A percentile compares a stretch with the other conserved stretches of the same genome.
Conservation (phyloP, 2,797 vertebrate species). For the Myotis pilosus region DNA sequence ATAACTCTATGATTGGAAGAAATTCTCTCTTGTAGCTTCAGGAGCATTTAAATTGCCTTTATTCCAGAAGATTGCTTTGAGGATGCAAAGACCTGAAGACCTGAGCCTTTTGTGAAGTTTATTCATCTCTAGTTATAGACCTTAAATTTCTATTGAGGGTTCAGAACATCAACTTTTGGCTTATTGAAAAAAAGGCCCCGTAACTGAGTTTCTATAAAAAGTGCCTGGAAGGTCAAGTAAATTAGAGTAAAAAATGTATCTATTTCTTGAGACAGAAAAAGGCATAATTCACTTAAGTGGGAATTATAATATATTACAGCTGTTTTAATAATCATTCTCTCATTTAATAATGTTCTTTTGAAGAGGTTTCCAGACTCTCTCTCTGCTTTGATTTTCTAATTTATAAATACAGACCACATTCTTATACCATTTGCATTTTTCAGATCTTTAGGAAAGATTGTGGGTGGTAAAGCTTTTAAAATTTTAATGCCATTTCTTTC, state of each 20-base stretch:
- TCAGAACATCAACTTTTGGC: neutral
- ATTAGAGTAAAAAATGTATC: neutral
- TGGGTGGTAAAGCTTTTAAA: neutral
- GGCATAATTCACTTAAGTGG: conserved; percentile 3
- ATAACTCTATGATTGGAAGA: neutral
- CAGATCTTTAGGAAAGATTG: neutral
- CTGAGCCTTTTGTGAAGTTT: neutral
- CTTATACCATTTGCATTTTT: neutral
- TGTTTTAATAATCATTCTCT: conserved; percentile 11
- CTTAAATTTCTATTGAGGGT: neutral
- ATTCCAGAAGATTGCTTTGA: neutral
- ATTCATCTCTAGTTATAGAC: neutral
- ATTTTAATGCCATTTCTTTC: neutral
- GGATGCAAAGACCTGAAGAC: neutral
- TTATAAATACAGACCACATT: neutral
- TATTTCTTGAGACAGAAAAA: neutral
- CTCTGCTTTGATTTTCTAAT: neutral
- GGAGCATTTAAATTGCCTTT: neutral
- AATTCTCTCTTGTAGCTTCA: neutral
- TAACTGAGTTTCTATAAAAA: neutral
- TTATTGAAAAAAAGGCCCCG: neutral
- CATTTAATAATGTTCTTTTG: neutral
- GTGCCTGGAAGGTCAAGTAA: neutral
- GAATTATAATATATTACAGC: neutral
- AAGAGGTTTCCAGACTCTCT: neutral